Base-by-base conservation (phyloP, 2,797 vertebrate genomes). In the Schizopygopsis malacanthus region DNA sequence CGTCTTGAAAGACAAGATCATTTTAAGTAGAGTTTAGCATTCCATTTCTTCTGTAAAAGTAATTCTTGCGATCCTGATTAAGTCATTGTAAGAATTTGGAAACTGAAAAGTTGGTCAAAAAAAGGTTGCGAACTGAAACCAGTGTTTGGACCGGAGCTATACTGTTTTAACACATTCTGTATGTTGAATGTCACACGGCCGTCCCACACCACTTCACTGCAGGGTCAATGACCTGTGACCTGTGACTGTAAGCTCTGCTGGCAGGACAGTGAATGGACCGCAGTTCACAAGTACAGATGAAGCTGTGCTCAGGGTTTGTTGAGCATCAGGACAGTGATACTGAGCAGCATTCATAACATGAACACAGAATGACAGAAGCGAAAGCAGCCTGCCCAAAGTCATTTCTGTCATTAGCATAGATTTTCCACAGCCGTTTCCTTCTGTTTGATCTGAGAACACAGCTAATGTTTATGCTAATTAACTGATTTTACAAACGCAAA, bases 271-370 rank as follows among this genome's bases (percentile, higher is more conserved):
- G 45, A 37, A 82, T 1, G 39, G 25, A 47, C 39, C 25, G 4
- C 71, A 52, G 45, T 80, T 77, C 12, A 6, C 25, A 77, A 37
- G 61, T 50, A 83, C 73, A 71, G 25, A 83, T 84, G 47, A 81
- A 28, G 81, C 47, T 45, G 41, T 39, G 59, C 47, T 75, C 56
- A 52, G 41, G 59, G 82, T 20, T 73, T 73, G 56, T 50, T 75
- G 82, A 63, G 71, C 8, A 65, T 52, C 33, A 84, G 59, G 72
- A 54, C 43, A 67, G 45, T 63, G 50, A 89, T 80, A 67, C 80
- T 65, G 59, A 85, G 76, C 76, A 65, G 63, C 52, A 73, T 56
- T 83, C 10, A 72, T 77, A 47, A 45, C 22, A 86, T 86, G 63
- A 63, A 82, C 82, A 54, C 41, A 80, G 50, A 20, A 76, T 63